Evolutionary conservation across 2,888 invertebrate genomes (phyloP).

Genomic region (Hypomecis punctinalis): DNA sequence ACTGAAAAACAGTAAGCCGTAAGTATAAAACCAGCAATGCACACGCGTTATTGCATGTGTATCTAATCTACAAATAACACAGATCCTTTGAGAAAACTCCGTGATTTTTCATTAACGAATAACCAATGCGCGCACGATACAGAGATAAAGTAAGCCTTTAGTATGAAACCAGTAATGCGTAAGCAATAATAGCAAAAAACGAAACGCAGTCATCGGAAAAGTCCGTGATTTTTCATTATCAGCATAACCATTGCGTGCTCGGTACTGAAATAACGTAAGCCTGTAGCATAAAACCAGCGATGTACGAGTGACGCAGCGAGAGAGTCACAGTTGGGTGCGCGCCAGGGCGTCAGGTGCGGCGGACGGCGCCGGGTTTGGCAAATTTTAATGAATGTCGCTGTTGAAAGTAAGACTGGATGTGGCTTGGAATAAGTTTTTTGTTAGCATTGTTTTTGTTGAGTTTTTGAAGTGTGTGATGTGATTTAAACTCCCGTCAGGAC

Average conservation of each 20-base stretch:
- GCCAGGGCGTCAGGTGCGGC: slow-evolving; percentile 56
- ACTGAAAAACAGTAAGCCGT: too few relatives aligned
- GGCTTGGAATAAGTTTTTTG: slow-evolving; percentile 32
- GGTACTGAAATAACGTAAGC: slow-evolving; percentile 6
- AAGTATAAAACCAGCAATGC: too few relatives aligned
- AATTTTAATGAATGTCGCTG: slow-evolving; percentile 75
- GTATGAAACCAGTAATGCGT: background rate
- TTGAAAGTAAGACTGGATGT: slow-evolving; percentile 55
- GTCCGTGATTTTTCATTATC: background rate
- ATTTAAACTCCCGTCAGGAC: too few relatives aligned
- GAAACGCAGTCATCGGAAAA: slow-evolving; percentile 3
- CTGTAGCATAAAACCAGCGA: slow-evolving; percentile 29
- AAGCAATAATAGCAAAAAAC: background rate
- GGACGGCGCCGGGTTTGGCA: slow-evolving; percentile 59
- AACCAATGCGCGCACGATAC: background rate
- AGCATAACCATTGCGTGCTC: slow-evolving; percentile 35
- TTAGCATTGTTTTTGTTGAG: background rate
- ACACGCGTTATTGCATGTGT: too few relatives aligned
- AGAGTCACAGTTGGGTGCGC: slow-evolving; percentile 39
- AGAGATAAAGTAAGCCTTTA: background rate
- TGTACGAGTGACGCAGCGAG: slow-evolving; percentile 36
- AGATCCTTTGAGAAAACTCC: background rate
- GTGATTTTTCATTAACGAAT: background rate
- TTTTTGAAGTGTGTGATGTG: too few relatives aligned
- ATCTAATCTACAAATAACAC: too few relatives aligned